These are phyloP conservation scores for Physeter macrocephalus DNA, from an alignment of 2,113 vertebrate species.

Conservation along the genomic window DNA sequence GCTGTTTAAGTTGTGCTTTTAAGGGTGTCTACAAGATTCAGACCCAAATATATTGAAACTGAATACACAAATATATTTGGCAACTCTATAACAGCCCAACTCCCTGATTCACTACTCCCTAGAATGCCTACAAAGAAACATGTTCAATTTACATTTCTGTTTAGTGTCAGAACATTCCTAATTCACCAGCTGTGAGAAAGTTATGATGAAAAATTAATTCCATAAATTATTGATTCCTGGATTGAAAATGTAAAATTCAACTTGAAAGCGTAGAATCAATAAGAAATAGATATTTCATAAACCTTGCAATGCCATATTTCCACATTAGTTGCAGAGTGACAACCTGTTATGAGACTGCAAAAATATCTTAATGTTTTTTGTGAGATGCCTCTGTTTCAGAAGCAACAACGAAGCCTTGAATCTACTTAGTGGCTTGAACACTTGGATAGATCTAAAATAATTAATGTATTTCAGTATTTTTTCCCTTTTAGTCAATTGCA, in stretches of 20 bases:
- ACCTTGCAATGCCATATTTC: constrained; percentile 14
- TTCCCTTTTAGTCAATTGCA: neutral
- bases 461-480: neutral
- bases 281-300: constrained; percentile 51
- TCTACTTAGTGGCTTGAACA: neutral
- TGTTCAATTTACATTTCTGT: constrained; percentile 36
- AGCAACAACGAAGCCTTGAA: neutral
- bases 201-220: constrained; percentile 67
- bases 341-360: neutral
- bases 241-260: constrained; percentile 52
- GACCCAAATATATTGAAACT: neutral
- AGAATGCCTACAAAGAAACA: constrained; percentile 42
- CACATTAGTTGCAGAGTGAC: constrained; percentile 23
- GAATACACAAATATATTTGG: constrained; percentile 20
- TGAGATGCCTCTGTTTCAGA: neutral
- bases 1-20: constrained; percentile 38
- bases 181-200: constrained; percentile 53
- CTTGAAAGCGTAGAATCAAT: constrained; percentile 61
- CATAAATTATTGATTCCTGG: constrained; percentile 60
- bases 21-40: constrained; percentile 1
- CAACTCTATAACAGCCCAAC: neutral
- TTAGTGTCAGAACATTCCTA: constrained; percentile 42
- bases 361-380: neutral
- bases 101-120: neutral
- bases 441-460: neutral